phyloP scores from a whole-genome alignment of 2,113 vertebrate species.

The Notechis scutatus region DNA sequence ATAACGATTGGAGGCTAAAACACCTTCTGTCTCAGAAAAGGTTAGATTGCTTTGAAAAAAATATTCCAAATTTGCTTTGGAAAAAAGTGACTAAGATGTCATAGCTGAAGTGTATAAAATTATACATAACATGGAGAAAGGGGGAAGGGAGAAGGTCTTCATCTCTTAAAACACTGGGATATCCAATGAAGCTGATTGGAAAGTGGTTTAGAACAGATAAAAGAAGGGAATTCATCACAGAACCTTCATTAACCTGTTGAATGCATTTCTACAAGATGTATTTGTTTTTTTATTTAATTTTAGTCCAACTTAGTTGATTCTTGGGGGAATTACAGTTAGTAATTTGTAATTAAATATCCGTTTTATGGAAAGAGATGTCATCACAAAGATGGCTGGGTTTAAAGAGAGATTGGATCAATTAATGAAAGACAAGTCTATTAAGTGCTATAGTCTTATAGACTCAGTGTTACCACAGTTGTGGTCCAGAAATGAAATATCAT shows the following conservation, averaged over 20 bases:
- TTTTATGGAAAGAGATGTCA: not conserved
- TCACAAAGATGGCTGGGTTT: not conserved
- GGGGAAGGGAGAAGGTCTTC: not conserved
- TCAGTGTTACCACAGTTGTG: not conserved
- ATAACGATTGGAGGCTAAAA: not conserved
- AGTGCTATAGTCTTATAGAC: not conserved
- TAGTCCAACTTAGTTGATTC: not conserved
- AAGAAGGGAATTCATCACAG: not conserved
- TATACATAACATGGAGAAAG: not conserved
- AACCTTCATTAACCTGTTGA: not conserved
- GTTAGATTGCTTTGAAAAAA: not conserved
- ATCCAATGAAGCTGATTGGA: not conserved
- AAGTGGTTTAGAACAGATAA: not conserved
- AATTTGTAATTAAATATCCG: not conserved
- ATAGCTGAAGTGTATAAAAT: not conserved
- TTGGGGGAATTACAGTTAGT: not conserved
- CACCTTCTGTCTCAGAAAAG: not conserved
- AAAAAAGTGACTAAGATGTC: not conserved
- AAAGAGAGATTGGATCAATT: not conserved
- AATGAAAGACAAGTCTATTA: not conserved
- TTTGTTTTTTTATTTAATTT: not conserved
- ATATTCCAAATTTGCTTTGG: not conserved
- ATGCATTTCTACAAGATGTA: not conserved
- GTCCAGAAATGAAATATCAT: not conserved
- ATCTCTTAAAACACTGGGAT: not conserved